phyloP scores from a whole-genome alignment of 2,888 invertebrate species.

The Stenurella melanura region DNA sequence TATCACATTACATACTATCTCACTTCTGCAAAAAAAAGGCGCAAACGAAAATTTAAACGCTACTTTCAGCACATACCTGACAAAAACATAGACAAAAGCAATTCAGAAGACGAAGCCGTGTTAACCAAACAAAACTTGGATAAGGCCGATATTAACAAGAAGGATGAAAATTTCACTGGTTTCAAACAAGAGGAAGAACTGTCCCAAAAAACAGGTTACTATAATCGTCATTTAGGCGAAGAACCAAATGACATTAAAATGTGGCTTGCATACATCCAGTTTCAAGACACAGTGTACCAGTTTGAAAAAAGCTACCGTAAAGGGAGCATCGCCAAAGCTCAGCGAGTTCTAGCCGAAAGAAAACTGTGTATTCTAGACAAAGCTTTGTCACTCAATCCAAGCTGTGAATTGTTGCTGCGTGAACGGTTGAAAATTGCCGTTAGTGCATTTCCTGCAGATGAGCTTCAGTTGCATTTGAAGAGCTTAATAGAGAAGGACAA shows the following conservation, averaged over 20 bases:
- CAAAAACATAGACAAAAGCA: slow-evolving; percentile 46
- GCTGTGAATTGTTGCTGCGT: slow-evolving; percentile 75
- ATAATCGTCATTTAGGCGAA: slow-evolving; percentile 75
- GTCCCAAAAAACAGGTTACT: slow-evolving; percentile 74
- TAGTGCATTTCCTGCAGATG: slow-evolving; percentile 77
- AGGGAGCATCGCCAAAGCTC: slow-evolving; percentile 72
- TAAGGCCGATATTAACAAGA: slow-evolving; percentile 50
- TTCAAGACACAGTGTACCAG: slow-evolving; percentile 75
- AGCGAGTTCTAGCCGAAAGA: slow-evolving; percentile 74
- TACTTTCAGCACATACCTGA: slow-evolving; percentile 62
- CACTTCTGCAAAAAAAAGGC: slow-evolving; percentile 56
- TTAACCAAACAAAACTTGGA: slow-evolving; percentile 62
- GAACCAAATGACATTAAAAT: slow-evolving; percentile 75
- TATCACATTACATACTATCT: slow-evolving; percentile 69
- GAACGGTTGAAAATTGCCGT: slow-evolving; percentile 74
- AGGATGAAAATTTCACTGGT: slow-evolving; percentile 62
- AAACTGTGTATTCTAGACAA: slow-evolving; percentile 79
- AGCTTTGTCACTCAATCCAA: slow-evolving; percentile 77
- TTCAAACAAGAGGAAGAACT: slow-evolving; percentile 74
- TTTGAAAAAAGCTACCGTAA: slow-evolving; percentile 72
- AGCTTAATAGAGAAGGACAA: slow-evolving; percentile 74
- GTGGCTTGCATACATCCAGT: slow-evolving; percentile 79
- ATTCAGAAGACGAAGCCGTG: slow-evolving; percentile 58
- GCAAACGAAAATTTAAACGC: slow-evolving; percentile 67
- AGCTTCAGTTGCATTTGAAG: slow-evolving; percentile 75